Base-by-base conservation (phyloP, 2,888 invertebrate genomes). In the Ornithoptera alexandrae region DNA sequence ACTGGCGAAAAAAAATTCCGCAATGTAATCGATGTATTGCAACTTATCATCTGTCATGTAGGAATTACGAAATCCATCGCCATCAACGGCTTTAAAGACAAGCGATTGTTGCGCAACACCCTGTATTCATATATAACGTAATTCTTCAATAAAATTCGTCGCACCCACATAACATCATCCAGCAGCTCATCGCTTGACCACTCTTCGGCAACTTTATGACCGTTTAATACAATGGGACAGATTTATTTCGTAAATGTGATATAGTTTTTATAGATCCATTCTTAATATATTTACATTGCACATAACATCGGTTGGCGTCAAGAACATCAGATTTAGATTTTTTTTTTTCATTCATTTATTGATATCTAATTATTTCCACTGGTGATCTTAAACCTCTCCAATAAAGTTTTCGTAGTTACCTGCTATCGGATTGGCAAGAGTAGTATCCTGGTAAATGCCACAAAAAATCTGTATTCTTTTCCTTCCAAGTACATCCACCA, bases 151-250 rank as follows among this genome's bases (percentile, higher is more conserved):
- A 73, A 75, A 70, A 81, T 84, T 81, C 74, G 78, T 70, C 75
- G 81, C 75, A 77, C 75, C 75, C 76, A 77, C 78, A 82, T 80
- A 82, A 84, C 79, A 72, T 73, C 72, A 76, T 75, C 76, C 77
- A 72, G 77, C 79, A 77, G 18, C 56, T 24, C 42, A 69, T 69
- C 56, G 78, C 80, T 81, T 80, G 80, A 76, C 79, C 78, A 58
- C 57, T 22, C 12, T 58, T 7, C 57, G 10, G 22, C 15, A 68
- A 72, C 72, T 70, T 73, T 68, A 67, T 71, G 73, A 70, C 71
- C 73, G 10, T 60, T 66, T 36, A 66, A 53, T 36, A 60, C 36
- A 50, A 50, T n/a, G 24, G 2, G 24, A 24, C 39, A 42, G 18
- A 65, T 42, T 12, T 42, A 15, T 17, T 36, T 53, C 53, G 53